Evolutionary conservation across 2,888 invertebrate species (phyloP).

Genomic region (Drosophila dives): DNA sequence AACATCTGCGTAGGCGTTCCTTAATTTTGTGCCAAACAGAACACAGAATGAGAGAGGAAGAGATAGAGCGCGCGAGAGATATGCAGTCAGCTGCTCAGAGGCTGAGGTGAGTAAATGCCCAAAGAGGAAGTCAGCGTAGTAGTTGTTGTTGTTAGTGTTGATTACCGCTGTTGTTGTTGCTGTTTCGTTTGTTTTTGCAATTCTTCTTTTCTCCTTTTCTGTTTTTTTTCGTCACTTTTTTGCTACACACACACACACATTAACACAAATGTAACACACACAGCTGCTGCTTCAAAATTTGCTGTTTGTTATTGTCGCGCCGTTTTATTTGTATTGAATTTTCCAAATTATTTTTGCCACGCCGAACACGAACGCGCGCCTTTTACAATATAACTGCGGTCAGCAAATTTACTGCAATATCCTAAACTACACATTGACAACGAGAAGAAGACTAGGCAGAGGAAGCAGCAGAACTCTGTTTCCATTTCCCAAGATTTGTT

Average conservation of each 20-base stretch:
- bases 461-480: conserved; percentile 43
- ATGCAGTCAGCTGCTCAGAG: conserved; percentile 53
- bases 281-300: conserved; percentile 58
- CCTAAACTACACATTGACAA: conserved; percentile 33
- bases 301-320: conserved; percentile 56
- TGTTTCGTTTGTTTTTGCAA: conserved; percentile 32
- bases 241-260: conserved; percentile 29
- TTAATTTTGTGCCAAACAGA: conserved; percentile 38
- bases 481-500: conserved; percentile 57
- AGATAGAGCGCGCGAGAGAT: conserved; percentile 3
- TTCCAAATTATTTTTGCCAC: conserved; percentile 58
- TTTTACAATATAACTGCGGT: conserved; percentile 48
- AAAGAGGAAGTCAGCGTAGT: conserved; percentile 60
- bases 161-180: conserved; percentile 29
- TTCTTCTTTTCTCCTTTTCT: conserved; percentile 42
- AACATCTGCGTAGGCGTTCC: conserved; percentile 50
- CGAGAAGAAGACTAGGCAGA: conserved; percentile 6
- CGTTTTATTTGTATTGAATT: conserved; percentile 70
- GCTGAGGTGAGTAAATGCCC: conserved; percentile 48
- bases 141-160: conserved; percentile 28
- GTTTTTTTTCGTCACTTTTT: conserved; percentile 38
- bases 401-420: conserved; percentile 61
- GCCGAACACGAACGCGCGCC: conserved; percentile 46
- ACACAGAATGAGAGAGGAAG: conserved; percentile 10
- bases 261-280: conserved; percentile 36